Evolutionary conservation across 92 coral and sea anemone genomes (phyloP).

Genomic region (Chrysogorgia sp.): DNA sequence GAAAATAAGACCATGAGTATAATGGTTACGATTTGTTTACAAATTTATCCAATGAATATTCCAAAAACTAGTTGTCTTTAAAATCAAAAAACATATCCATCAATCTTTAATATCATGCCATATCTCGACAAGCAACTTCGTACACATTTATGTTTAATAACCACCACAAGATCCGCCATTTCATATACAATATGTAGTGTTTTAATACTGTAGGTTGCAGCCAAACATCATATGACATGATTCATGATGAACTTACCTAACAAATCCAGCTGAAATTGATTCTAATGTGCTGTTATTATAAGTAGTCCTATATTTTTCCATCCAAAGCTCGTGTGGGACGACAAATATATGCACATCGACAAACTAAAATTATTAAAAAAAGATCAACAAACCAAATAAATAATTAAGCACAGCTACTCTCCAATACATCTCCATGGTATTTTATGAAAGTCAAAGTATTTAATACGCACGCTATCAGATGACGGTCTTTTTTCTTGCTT

Average conservation of each 20-base stretch:
- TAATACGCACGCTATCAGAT: conserved; percentile 22
- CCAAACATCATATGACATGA: neutral
- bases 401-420: neutral
- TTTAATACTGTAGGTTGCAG: too few species aligned
- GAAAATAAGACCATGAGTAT: too few species aligned
- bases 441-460: neutral
- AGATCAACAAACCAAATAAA: neutral
- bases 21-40: too few species aligned
- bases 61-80: too few species aligned
- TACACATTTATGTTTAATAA: too few species aligned
- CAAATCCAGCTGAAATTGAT: conserved; percentile 99
- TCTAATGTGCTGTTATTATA: conserved; percentile 95
- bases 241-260: conserved; percentile 65
- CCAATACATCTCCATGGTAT: neutral
- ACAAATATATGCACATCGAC: conserved; percentile 98
- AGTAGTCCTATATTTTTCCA: conserved; percentile 96
- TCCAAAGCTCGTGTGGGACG: conserved; percentile 93
- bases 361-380: conserved; percentile 62
- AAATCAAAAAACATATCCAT: too few species aligned
- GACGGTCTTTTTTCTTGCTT: conserved; percentile 48
- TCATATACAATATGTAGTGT: too few species aligned
- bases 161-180: too few species aligned
- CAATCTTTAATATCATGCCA: too few species aligned
- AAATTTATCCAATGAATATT: too few species aligned
- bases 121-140: too few species aligned